A percentile compares a stretch with the other conserved stretches of the same genome.
phyloP scores from a whole-genome alignment of 2,888 invertebrate species.

The Pharmacophagus antenor region DNA sequence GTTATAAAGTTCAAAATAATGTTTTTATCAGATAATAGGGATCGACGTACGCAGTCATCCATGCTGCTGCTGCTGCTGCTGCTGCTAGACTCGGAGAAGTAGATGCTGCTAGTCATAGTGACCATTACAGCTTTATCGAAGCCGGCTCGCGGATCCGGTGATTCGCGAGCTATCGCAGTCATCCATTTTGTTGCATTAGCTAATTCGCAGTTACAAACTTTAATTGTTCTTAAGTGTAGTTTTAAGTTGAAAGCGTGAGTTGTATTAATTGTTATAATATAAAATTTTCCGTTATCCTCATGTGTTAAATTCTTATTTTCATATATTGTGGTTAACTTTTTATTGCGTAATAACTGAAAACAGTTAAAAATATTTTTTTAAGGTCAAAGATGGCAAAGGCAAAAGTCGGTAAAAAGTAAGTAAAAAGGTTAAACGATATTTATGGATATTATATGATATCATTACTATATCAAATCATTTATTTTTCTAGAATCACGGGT shows the following conservation, averaged over 20 bases:
- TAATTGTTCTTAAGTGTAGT: neutral
- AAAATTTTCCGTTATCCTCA: no score
- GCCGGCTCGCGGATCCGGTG: no score
- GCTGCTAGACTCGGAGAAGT: no score
- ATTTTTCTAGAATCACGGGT: conserved; percentile 25
- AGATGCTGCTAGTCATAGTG: no score
- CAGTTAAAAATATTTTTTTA: neutral
- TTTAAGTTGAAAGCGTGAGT: neutral
- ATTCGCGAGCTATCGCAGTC: no score
- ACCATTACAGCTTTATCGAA: no score
- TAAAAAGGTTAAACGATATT: conserved; percentile 9
- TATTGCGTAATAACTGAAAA: neutral
- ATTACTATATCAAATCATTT: neutral
- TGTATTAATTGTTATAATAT: neutral
- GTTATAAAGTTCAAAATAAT: neutral
- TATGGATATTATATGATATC: conserved; percentile 2
- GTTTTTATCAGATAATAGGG: neutral
- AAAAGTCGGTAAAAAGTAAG: conserved; percentile 38
- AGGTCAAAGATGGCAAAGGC: conserved; percentile 36
- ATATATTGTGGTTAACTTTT: no score
- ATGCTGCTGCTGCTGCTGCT: no score
- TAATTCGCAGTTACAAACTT: no score
- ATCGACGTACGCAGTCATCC: neutral
- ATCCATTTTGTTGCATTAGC: no score
- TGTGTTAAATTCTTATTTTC: no score